Base-by-base conservation (phyloP, 2,888 invertebrate genomes). In the Morinoia aosen region DNA sequence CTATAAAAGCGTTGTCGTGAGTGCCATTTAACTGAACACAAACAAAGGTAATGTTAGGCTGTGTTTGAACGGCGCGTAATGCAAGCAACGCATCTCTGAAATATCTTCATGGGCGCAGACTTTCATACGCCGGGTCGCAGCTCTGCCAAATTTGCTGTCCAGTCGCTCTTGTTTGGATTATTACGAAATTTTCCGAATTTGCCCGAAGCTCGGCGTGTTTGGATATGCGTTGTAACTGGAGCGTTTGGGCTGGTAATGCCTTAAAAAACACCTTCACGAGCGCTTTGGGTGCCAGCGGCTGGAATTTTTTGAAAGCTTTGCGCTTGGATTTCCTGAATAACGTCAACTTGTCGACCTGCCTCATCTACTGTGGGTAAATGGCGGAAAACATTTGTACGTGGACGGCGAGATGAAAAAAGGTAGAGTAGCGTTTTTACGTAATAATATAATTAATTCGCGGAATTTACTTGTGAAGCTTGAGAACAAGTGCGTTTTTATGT, bases 11-110 rank as follows among this genome's bases (percentile, higher is more conserved):
- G 93, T 56, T 93, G 90, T 90, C n/a, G 93, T 57, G 33, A 93
- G 93, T 57, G 93, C 93, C 57, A 57, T 93, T 93, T 57, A 93
- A 93, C 93, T 57, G 48, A 93, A 57, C 48, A 56, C 93, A 93
- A 93, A 93, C 93, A 93, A 57, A 93, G 93, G 93, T 48, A 93
- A 93, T 93, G 57, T 93, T 93, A 48, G 93, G 33, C 57, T 57
- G 56, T 57, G 93, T 93, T 93, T 93, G 93, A n/a, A 56, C 93
- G n/a, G 11, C 57, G n/a, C 48, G 57, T 93, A 93, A 57, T 93
- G 90, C 40, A 90, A 90, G 90, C 90, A 90, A 90, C 40, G 90
- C 40, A 48, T 90, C 90, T 76, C 76, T 76, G 76, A 76, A 76
- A 76, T 76, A 76, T 76, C 76, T 76, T 76, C 76, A 76, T 76